Evolutionary conservation across 2,797 vertebrate genomes (phyloP), one percentile per base, ranked within the genome.

Genomic region (Rhabdomys pumilio): DNA sequence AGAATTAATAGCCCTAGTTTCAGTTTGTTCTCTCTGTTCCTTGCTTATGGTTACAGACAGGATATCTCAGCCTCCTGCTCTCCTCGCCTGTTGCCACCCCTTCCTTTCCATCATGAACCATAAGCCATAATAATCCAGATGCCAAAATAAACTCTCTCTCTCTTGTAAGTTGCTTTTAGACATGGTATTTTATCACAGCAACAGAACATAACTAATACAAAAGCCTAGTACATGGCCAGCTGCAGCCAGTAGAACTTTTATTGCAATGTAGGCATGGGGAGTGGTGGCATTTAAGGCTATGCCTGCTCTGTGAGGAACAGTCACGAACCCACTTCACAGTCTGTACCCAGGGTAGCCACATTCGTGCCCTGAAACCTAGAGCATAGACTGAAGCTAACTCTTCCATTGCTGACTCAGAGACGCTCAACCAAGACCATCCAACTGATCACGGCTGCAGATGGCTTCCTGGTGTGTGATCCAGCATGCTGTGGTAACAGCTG

Each of bases 391-490:
- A 4, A 15, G 6, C 19, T 57, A 6, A 10, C 29, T 19, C 65
- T 2, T n/a, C 7, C 0, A 0, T 8, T 1, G 34, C 53, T 1
- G 53, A 69, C 5, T 55, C 67, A 34, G 75, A 93, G 34, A 8
- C 19, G 11, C 86, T n/a, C 19, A 3, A 77, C 47, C 14, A 12
- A 26, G 38, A 19, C 63, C 73, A 24, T 22, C 34, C 50, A 6
- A 53, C 59, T 5, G 8, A 61, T 53, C 1, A 41, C 2, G 12
- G 63, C 1, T 1, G 0, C 0, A 4, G 50, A 44, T 13, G 3
- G 44, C 24, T 0, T 34, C 41, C 15, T 1, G 0, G 1, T 8
- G 6, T 22, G 26, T 20, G 15, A 44, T 0, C 1, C 0, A 26
- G 9, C 1, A 1, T 0, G 4, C 3, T 7, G 26, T 4, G 20